Evolutionary conservation across 2,888 invertebrate genomes (phyloP), one percentile per base, ranked within the genome.

Genomic region (Thecocarcelia acutangulata): DNA sequence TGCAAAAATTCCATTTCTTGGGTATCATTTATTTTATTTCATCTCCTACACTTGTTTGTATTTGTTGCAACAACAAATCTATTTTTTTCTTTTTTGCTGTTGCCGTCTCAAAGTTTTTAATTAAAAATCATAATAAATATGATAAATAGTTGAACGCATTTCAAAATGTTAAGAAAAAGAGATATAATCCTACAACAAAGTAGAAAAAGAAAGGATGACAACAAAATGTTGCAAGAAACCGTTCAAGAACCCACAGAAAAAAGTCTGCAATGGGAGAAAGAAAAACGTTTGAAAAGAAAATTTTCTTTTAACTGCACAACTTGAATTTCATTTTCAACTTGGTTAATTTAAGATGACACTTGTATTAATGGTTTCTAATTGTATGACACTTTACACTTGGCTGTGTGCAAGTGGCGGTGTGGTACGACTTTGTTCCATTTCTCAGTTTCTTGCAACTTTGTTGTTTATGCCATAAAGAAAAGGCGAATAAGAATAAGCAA

Each of bases 41-140:
- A 28, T 28, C 40, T 6, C n/a, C 8, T 21, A 42, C 59, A 8
- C 21, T 42, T 8, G 15, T 8, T 42, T 42, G 8, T 21, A 40
- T 21, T 42, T 33, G 54, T 56, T 68, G 37, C 46, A 46, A 28
- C 1, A 52, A 61, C 13, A 48, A 59, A 58, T 28, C 6, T 33
- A 6, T 33, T 8, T 8, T 33, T 33, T 33, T 33, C 19, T 11
- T 73, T 9, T 33, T 44, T 70, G 21, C 58, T 64, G 46, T 46
- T 76, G 42, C 64, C 59, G 58, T 68, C 74, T 77, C 70, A 81
- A 76, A 76, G 69, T 82, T 82, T 81, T 82, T 82, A 82, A 82
- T 82, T 82, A 82, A 82, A 82, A 82, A 82, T 82, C 82, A 78
- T 82, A 77, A 82, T 82, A 78, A 82, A 78, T 70, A 82, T 82